Conservation (phyloP, 2,113 vertebrate species). For the Eretmodus cyanostictus region DNA sequence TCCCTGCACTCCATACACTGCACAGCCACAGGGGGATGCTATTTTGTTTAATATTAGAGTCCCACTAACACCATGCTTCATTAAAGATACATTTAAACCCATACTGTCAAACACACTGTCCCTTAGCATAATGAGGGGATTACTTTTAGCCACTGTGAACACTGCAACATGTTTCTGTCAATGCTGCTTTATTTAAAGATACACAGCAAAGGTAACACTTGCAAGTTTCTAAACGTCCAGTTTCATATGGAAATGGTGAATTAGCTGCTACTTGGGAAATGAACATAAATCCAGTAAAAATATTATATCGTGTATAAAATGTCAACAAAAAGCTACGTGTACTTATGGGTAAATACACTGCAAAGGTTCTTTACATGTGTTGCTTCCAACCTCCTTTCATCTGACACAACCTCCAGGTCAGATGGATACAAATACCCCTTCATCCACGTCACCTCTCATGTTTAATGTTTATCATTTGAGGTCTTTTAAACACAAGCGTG, state of each 20-base stretch:
- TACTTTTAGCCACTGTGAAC: not conserved
- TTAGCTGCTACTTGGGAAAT: not conserved
- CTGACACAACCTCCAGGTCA: not conserved
- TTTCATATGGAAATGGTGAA: not conserved
- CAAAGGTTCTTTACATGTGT: not conserved
- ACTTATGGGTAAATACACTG: not conserved
- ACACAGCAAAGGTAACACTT: not conserved
- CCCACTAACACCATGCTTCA: not conserved
- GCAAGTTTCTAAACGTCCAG: not conserved
- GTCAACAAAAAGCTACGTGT: not conserved
- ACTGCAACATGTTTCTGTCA: not conserved
- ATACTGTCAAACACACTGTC: not conserved
- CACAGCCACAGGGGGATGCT: not conserved
- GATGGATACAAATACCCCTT: not conserved
- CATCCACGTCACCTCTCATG: not conserved
- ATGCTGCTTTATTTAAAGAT: not conserved
- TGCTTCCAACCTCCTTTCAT: not conserved
- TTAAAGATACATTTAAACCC: not conserved
- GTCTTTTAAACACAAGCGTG: not conserved
- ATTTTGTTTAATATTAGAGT: not conserved
- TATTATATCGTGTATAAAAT: not conserved
- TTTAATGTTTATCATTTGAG: not conserved
- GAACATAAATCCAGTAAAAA: not conserved
- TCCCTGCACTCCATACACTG: not conserved
- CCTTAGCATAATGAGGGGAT: not conserved